These are phyloP conservation scores for Channa maculata DNA, from an alignment of 2,113 vertebrate species.

Conservation along the genomic window DNA sequence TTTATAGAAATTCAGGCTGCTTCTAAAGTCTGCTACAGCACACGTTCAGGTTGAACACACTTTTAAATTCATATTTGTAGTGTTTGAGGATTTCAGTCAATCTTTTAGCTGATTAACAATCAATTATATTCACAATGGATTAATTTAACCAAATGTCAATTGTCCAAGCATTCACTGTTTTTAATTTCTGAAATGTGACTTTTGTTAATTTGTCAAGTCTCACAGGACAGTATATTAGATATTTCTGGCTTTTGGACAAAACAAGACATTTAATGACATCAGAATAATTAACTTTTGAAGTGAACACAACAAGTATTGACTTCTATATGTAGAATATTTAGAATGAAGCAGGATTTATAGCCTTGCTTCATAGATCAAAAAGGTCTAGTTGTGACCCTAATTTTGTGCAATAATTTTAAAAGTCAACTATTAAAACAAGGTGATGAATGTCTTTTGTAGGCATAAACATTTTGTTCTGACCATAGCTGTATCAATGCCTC, in stretches of 20 bases:
- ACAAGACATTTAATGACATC: not conserved
- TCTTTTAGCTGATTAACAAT: not conserved
- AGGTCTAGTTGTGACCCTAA: not conserved
- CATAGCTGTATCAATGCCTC: not conserved
- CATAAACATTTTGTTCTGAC: not conserved
- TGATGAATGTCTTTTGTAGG: not conserved
- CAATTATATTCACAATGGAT: not conserved
- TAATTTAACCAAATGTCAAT: no score
- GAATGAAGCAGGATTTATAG: not conserved
- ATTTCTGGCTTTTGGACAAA: not conserved
- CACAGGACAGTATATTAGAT: not conserved
- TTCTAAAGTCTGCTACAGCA: not conserved
- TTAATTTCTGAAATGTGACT: not conserved
- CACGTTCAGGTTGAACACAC: not conserved
- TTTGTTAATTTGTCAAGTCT: no score
- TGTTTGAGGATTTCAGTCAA: no score
- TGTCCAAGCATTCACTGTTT: not conserved
- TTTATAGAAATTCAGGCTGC: not conserved
- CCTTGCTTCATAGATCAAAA: not conserved
- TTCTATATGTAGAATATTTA: no score
- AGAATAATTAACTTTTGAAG: no score
- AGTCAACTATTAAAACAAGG: not conserved
- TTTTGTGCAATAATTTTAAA: constrained; percentile 14
- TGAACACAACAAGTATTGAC: no score
- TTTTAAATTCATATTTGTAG: not conserved